phyloP scores from a whole-genome alignment of 2,797 vertebrate genomes.

The Sorex maritimensis region DNA sequence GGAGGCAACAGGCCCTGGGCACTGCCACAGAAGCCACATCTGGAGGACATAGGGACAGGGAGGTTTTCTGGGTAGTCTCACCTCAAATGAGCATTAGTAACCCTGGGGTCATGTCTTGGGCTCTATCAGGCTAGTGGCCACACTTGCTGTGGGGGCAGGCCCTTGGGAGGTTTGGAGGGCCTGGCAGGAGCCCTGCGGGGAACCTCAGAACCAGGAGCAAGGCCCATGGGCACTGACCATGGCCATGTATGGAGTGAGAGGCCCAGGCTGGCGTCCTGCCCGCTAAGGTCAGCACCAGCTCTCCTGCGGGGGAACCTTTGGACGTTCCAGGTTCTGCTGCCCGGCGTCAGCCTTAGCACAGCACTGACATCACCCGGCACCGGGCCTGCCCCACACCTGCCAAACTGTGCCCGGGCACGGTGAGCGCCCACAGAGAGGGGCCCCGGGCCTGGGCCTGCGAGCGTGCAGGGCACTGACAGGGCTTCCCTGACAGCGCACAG shows the following conservation, averaged over 20 bases:
- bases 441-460: no score
- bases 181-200: not conserved
- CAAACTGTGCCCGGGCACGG: no score
- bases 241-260: not conserved
- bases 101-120: rapidly evolving
- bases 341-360: not conserved
- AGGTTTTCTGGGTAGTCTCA: no score
- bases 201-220: not conserved
- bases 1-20: no score
- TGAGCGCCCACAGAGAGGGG: no score
- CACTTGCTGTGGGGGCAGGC: not conserved
- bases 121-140: no score
- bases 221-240: not conserved
- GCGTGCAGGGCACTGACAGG: no score
- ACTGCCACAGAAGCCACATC: no score
- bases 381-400: no score
- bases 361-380: not conserved
- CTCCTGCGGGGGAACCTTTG: not conserved
- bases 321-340: rapidly evolving
- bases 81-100: not conserved
- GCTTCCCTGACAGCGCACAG: no score
- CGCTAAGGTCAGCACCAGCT: not conserved
- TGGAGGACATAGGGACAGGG: no score
- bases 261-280: rapidly evolving
- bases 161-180: no score